Percentiles rank a stretch among this genome's conserved stretches.
Evolutionary conservation across 2,797 vertebrate species (phyloP).

Genomic region (Liasis olivaceus): DNA sequence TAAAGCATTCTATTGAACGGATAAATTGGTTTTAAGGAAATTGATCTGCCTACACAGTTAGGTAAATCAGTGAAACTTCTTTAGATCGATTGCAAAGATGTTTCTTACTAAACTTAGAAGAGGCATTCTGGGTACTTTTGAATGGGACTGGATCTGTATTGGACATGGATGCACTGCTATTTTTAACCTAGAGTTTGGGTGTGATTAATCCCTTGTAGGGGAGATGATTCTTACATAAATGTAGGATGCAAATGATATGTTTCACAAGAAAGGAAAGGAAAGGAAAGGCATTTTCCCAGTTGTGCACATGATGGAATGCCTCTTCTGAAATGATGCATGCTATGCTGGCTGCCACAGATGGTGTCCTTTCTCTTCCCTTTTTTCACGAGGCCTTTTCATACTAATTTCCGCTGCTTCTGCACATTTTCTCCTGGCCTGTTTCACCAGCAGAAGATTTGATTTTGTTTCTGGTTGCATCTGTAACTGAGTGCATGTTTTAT

Average conservation of each 20-base stretch:
- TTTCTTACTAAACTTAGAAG: background rate
- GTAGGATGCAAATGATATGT: background rate
- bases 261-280: background rate
- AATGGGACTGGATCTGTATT: background rate
- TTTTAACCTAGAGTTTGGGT: background rate
- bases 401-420: background rate
- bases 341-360: background rate
- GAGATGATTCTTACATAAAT: background rate
- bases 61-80: background rate
- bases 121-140: background rate
- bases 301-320: background rate
- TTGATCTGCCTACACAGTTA: background rate
- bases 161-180: background rate
- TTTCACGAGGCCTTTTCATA: background rate
- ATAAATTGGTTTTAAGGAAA: background rate
- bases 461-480: background rate
- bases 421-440: background rate
- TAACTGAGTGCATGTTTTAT: too few relatives aligned
- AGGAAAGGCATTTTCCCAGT: background rate
- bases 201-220: background rate
- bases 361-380: too few relatives aligned
- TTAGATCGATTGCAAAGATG: background rate
- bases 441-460: background rate
- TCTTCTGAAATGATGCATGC: background rate
- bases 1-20: fast-evolving